Percentiles rank a stretch among this genome's conserved stretches.
These are phyloP conservation scores for Formicarius rufipectus DNA, from an alignment of 2,113 vertebrate genomes.

Conservation along the genomic window DNA sequence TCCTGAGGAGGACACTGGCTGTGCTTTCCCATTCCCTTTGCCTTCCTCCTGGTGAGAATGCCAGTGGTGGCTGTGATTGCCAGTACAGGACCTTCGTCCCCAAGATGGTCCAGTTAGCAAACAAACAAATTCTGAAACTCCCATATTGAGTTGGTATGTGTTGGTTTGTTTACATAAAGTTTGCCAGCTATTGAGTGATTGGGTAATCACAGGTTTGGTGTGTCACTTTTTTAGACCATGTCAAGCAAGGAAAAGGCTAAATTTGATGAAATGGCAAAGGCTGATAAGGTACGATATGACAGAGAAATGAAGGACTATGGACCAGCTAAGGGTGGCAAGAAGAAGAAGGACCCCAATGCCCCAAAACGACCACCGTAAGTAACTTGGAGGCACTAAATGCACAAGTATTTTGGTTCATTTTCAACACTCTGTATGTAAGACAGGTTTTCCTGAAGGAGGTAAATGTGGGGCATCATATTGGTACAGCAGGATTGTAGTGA, in stretches of 20 bases:
- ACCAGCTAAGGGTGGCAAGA: conserved; percentile 84
- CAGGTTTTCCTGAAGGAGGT: neutral
- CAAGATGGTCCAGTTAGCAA: conserved; percentile 19
- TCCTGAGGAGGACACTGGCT: neutral
- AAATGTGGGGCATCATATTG: neutral
- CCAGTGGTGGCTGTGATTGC: neutral
- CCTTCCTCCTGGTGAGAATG: neutral
- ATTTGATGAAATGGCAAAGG: conserved; percentile 89
- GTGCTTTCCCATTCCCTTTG: neutral
- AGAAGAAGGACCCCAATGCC: conserved; percentile 90
- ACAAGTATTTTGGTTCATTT: neutral
- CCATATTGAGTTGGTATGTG: rapidly evolving
- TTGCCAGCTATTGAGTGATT: conserved; percentile 8
- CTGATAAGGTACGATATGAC: conserved; percentile 88
- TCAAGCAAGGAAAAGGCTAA: conserved; percentile 86
- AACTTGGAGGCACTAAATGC: neutral
- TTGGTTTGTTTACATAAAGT: conserved; percentile 38
- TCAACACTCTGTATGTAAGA: neutral
- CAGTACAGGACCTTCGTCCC: neutral
- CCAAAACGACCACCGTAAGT: conserved; percentile 89
- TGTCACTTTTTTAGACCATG: conserved; percentile 78
- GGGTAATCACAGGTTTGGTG: neutral
- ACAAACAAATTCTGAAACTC: conserved; percentile 29
- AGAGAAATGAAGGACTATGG: conserved; percentile 88
- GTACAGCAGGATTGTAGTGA: neutral